phyloP scores from a whole-genome alignment of 2,113 vertebrate genomes.

The Lagopus muta region DNA sequence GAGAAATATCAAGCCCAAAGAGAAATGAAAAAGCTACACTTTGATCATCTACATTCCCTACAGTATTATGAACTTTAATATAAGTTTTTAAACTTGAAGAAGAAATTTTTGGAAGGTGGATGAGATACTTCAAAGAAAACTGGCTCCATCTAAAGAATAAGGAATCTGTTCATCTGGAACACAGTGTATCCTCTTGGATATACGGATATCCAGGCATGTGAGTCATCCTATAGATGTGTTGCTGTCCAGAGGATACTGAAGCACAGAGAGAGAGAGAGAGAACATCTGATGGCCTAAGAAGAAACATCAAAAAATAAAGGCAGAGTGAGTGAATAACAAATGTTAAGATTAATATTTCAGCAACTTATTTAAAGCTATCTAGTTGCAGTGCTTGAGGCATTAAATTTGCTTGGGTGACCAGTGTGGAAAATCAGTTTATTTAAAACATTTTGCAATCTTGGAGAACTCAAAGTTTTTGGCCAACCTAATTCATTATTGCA shows the following conservation, averaged over 20 bases:
- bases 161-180: not conserved
- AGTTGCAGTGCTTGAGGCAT: conserved; percentile 61
- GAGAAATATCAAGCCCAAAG: not conserved
- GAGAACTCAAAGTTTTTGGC: conserved; percentile 53
- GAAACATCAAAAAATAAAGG: not conserved
- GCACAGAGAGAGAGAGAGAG: not conserved
- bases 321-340: conserved; percentile 37
- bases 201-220: not conserved
- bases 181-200: not conserved
- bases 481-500: conserved; percentile 31
- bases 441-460: conserved; percentile 39
- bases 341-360: conserved; percentile 51
- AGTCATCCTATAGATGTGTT: not conserved
- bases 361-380: conserved; percentile 56
- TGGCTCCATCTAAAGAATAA: not conserved
- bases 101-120: conserved; percentile 6
- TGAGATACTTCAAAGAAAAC: not conserved
- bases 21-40: not conserved
- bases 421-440: conserved; percentile 52
- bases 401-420: conserved; percentile 60
- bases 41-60: not conserved
- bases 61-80: not conserved
- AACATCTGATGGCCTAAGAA: not conserved
- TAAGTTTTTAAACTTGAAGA: not conserved
- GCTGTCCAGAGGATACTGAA: not conserved